Evolutionary conservation across 2,888 invertebrate genomes (phyloP), one percentile per base, ranked within the genome.

Genomic region (Polydrusus tereticollis): DNA sequence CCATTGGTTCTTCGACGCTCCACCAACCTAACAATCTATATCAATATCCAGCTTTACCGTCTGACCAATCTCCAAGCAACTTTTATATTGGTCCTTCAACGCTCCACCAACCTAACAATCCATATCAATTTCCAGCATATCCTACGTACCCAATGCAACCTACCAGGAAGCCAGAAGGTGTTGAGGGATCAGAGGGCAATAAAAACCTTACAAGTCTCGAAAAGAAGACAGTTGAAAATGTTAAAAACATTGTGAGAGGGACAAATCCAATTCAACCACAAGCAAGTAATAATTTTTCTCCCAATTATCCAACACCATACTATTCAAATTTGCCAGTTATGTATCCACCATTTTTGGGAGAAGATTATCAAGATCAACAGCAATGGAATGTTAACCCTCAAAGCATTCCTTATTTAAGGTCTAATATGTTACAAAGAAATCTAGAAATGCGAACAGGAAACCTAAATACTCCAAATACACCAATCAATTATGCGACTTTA

Each of bases 141-240:
- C 23, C 14, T 16, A 55, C 2, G 16, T 29, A 55, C 10, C 29
- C 29, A 14, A 8, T 10, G 18, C 29, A n/a, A 8, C 8, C 2
- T 18, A 10, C 4, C 16, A 10, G 10, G 14, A 0, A 5, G n/a
- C 7, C 14, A 3, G 29, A 55, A 29, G 8, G 1, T n/a, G 14
- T 6, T 14, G 10, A 7, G 1, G 1, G 6, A 14, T 10, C 29
- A 26, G 29, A 29, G 23, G 26, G 41, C 14, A 21, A 16, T 12
- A 74, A 72, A 29, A 57, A 63, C 41, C 18, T 68, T 7, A 73
- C 41, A 33, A 72, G 74, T 14, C 65, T 82, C 5, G 81, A 82
- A 69, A 80, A 79, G 50, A 80, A 82, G 75, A 82, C 83, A 14
- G 68, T 83, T 14, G 78, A 82, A 59, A 83, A 82, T 52, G 76